A percentile compares a stretch with the other conserved stretches of the same genome.
These are phyloP conservation scores for Diacarnus erythraeanus DNA, from an alignment of 37 sponge, comb jelly and placozoan species.

Conservation along the genomic window DNA sequence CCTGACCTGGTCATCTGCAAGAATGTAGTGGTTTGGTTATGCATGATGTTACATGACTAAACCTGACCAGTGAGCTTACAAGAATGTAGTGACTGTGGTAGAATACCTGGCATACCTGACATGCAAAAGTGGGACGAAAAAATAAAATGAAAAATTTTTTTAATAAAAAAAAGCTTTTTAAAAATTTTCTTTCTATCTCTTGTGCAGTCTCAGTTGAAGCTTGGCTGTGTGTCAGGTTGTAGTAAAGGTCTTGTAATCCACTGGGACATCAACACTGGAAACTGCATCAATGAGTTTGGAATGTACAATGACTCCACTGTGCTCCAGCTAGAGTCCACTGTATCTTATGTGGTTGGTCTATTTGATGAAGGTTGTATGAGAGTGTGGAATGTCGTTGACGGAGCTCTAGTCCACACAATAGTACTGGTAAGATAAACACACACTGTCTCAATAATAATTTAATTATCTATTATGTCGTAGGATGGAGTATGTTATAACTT, in stretches of 20 bases:
- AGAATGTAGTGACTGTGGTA: too few relatives aligned
- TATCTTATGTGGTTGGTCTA: slow-evolving; percentile 27
- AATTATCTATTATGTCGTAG: slow-evolving; percentile 1
- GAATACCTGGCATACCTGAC: too few relatives aligned
- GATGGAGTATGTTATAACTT: slow-evolving; percentile 42
- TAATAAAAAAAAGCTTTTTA: too few relatives aligned
- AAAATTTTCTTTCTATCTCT: neutral
- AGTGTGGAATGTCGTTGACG: slow-evolving; percentile 48
- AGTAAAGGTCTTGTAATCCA: slow-evolving; percentile 47
- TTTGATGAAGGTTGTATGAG: slow-evolving; percentile 28
- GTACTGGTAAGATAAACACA: slow-evolving; percentile 37
- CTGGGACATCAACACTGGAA: slow-evolving; percentile 57
- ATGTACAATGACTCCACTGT: neutral
- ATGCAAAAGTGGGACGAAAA: too few relatives aligned
- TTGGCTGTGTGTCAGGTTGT: slow-evolving; percentile 66
- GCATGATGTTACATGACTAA: too few relatives aligned
- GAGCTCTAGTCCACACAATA: slow-evolving; percentile 27
- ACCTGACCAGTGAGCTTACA: too few relatives aligned
- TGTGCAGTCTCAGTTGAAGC: slow-evolving; percentile 2
- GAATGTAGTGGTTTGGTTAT: too few relatives aligned
- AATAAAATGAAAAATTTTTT: too few relatives aligned
- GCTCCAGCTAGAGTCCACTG: slow-evolving; percentile 17
- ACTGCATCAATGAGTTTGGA: slow-evolving; percentile 40
- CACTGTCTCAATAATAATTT: neutral
- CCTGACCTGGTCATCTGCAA: too few relatives aligned